These are phyloP conservation scores for Percopsis transmontana DNA, from an alignment of 2,113 vertebrate genomes.

Conservation along the genomic window DNA sequence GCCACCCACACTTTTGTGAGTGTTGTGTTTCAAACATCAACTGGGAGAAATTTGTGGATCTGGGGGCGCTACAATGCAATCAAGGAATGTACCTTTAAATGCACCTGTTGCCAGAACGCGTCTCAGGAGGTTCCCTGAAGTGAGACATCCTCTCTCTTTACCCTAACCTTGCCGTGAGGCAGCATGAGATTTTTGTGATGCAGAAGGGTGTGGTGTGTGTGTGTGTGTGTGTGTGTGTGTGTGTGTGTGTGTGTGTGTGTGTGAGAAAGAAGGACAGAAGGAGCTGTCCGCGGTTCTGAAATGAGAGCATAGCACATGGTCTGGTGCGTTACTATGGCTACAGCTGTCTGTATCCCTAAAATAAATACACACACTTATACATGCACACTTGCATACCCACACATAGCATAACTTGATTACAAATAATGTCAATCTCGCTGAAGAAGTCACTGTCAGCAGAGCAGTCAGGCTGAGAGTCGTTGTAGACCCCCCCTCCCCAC, in stretches of 20 bases:
- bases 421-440: slow-evolving; percentile 7
- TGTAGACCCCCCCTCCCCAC: background rate
- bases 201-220: background rate
- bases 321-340: slow-evolving; percentile 72
- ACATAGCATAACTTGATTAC: slow-evolving; percentile 57
- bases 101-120: too few relatives aligned
- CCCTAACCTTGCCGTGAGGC: too few relatives aligned
- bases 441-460: slow-evolving; percentile 38
- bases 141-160: too few relatives aligned
- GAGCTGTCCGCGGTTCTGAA: slow-evolving; percentile 60
- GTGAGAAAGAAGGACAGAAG: slow-evolving; percentile 1
- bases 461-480: slow-evolving; percentile 13
- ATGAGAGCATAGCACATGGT: slow-evolving; percentile 58
- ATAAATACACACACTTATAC: slow-evolving; percentile 42
- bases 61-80: too few relatives aligned
- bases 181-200: background rate
- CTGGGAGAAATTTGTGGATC: too few relatives aligned
- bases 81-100: too few relatives aligned
- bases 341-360: slow-evolving; percentile 70
- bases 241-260: background rate
- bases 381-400: slow-evolving; percentile 10
- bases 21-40: too few relatives aligned
- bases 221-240: background rate
- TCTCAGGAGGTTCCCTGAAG: too few relatives aligned
- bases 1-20: too few relatives aligned